Evolutionary conservation across 2,113 vertebrate genomes (phyloP).

Genomic region (Sturnus vulgaris): DNA sequence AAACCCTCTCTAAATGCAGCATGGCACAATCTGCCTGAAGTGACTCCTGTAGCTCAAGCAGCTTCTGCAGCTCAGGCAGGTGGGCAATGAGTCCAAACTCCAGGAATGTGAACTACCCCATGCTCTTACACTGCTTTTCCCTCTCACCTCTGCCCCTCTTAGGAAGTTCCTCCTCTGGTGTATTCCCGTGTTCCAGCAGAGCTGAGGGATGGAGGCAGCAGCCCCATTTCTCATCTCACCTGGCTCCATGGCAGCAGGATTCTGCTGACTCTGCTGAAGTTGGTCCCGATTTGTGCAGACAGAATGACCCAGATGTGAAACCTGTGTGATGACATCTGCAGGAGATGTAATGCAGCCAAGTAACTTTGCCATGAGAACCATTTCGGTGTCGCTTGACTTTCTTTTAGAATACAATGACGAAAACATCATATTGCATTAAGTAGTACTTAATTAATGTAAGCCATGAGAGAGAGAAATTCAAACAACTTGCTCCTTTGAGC

Average conservation of each 20-base stretch:
- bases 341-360: neutral
- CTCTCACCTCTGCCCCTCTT: neutral
- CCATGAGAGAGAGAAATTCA: neutral
- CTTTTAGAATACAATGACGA: neutral
- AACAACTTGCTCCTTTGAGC: neutral
- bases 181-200: neutral
- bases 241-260: neutral
- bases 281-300: rapidly evolving
- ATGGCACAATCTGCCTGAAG: neutral
- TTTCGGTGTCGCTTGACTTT: neutral
- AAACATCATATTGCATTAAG: neutral
- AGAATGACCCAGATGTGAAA: neutral
- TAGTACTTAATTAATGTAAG: neutral
- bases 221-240: neutral
- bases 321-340: neutral
- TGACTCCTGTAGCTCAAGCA: neutral
- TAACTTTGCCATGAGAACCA: neutral
- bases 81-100: neutral
- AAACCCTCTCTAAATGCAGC: neutral
- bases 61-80: neutral
- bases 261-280: neutral
- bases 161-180: neutral
- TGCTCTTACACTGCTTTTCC: neutral
- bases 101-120: neutral
- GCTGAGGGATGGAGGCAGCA: neutral